Evolutionary conservation across 2,113 vertebrate genomes (phyloP).

Genomic region (Phylloscopus trochiloides): DNA sequence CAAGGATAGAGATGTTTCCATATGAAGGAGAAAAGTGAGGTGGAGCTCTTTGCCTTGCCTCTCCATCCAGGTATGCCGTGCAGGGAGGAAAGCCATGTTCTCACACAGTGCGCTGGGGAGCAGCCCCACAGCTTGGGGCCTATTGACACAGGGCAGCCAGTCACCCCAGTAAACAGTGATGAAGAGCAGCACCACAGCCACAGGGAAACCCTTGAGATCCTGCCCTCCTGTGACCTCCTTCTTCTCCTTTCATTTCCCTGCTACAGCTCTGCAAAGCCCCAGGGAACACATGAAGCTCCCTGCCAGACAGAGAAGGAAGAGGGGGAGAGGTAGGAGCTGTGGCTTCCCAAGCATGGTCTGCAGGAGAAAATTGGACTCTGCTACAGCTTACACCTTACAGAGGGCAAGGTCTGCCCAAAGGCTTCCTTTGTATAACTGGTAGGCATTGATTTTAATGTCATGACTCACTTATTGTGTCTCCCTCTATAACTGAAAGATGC

Average conservation of each 20-base stretch:
- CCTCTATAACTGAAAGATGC: background rate
- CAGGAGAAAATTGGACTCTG: background rate
- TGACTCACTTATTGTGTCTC: background rate
- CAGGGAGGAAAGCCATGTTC: background rate
- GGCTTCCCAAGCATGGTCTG: background rate
- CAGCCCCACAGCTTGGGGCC: background rate
- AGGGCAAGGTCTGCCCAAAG: background rate
- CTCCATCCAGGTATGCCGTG: fast-evolving
- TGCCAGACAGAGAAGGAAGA: background rate
- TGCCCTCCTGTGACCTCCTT: background rate
- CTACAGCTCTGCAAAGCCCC: background rate
- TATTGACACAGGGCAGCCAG: background rate
- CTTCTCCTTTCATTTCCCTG: background rate
- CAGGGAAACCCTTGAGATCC: background rate
- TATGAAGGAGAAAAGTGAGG: background rate
- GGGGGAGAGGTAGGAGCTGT: fast-evolving
- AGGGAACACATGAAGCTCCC: background rate
- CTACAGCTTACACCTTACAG: background rate
- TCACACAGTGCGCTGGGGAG: background rate
- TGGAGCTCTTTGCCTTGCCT: background rate
- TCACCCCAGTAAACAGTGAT: background rate
- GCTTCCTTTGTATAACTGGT: background rate
- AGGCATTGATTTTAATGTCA: background rate
- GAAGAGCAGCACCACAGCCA: background rate
- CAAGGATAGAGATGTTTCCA: background rate